Percentiles rank a stretch among this genome's conserved stretches.
Evolutionary conservation across 1,140 invertebrate genomes (phyloP).

Genomic region (Leptinotarsa undecemlineata): DNA sequence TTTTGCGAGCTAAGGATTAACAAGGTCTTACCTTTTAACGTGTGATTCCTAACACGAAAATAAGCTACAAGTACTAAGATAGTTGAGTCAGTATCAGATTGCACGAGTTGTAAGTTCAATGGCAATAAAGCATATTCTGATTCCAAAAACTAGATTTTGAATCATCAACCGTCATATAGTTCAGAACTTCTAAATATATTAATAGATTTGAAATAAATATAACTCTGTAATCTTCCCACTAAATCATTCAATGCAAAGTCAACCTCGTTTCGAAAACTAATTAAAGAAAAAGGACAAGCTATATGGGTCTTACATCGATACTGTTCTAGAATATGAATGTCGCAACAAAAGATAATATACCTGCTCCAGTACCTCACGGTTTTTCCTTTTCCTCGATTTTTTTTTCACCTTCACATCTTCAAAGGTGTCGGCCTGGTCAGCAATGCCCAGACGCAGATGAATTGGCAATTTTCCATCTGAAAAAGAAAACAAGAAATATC

Average conservation of each 20-base stretch:
- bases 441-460: slow-evolving; percentile 47
- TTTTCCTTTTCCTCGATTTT: slow-evolving; percentile 42
- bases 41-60: too few relatives aligned
- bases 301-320: slow-evolving; percentile 17
- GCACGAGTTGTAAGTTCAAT: too few relatives aligned
- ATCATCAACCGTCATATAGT: too few relatives aligned
- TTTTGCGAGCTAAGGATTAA: too few relatives aligned
- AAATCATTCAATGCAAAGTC: neutral
- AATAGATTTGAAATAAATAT: too few relatives aligned
- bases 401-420: slow-evolving; percentile 34
- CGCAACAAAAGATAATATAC: slow-evolving; percentile 52
- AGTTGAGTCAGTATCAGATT: too few relatives aligned
- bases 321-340: slow-evolving; percentile 29
- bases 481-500: slow-evolving; percentile 1
- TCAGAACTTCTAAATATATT: too few relatives aligned
- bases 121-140: too few relatives aligned
- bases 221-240: too few relatives aligned
- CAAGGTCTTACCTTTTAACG: too few relatives aligned
- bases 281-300: slow-evolving; percentile 13
- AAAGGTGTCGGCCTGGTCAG: slow-evolving; percentile 35
- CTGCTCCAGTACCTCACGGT: slow-evolving; percentile 45
- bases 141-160: too few relatives aligned
- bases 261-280: neutral
- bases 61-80: too few relatives aligned
- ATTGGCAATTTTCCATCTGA: slow-evolving; percentile 51